Percentiles rank a stretch among this genome's conserved stretches.
Evolutionary conservation across 2,113 vertebrate species (phyloP).

Genomic region (Rallus limicola): DNA sequence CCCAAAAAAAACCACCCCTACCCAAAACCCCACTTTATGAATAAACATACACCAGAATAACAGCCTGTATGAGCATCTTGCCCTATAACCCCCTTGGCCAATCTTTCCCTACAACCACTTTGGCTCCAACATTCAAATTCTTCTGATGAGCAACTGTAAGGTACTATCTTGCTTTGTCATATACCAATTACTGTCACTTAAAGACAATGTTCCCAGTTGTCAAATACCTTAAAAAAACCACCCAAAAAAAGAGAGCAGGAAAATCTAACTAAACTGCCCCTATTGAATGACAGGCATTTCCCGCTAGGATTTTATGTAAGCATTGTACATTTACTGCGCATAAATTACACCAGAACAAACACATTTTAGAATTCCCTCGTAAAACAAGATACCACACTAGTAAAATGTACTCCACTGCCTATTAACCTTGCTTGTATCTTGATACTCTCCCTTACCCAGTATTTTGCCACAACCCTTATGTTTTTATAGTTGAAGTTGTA

Average conservation of each 20-base stretch:
- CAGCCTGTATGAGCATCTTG: neutral
- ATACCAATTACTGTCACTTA: neutral
- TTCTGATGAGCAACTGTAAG: neutral
- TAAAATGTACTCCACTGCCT: neutral
- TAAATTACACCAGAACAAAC: neutral
- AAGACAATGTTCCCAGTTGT: neutral
- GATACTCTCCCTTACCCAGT: neutral
- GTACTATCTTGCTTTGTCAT: neutral
- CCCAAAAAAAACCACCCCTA: no score
- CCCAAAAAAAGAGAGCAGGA: neutral
- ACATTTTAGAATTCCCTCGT: neutral
- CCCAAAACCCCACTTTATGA: neutral
- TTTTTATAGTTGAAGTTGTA: neutral
- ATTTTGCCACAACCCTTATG: neutral
- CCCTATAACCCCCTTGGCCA: neutral
- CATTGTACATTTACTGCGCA: neutral
- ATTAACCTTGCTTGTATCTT: neutral
- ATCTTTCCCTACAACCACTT: neutral
- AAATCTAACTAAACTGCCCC: neutral
- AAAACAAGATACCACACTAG: neutral
- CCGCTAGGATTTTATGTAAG: neutral
- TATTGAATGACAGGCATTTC: neutral
- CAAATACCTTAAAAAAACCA: neutral
- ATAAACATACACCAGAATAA: neutral
- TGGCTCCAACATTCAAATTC: neutral